Conservation (phyloP, 2,113 vertebrate species). For the Odontesthes bonariensis region DNA sequence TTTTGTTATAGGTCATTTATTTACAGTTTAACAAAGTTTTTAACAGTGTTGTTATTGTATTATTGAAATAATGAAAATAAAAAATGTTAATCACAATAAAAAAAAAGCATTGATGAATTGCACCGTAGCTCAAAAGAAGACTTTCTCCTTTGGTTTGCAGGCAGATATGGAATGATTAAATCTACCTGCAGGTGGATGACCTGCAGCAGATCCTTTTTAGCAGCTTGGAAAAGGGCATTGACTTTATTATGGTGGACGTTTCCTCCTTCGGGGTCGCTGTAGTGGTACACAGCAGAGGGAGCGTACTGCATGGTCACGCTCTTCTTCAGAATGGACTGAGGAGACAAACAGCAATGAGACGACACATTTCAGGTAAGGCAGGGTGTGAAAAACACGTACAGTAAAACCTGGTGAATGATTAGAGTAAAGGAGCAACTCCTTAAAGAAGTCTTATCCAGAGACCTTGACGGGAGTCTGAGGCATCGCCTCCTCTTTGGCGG, state of each 20-base stretch:
- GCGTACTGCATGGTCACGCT: slow-evolving; percentile 83
- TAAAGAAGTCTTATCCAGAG: background rate
- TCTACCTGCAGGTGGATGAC: slow-evolving; percentile 89
- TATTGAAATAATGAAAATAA: too few relatives aligned
- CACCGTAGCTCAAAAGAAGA: too few relatives aligned
- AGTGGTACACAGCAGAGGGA: slow-evolving; percentile 87
- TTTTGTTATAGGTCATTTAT: too few relatives aligned
- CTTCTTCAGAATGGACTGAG: slow-evolving; percentile 89
- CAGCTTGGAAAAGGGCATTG: slow-evolving; percentile 89
- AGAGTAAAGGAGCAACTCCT: background rate
- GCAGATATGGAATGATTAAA: background rate
- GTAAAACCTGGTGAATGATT: background rate
- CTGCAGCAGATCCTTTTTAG: slow-evolving; percentile 91
- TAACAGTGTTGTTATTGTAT: too few relatives aligned
- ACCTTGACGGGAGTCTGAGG: slow-evolving; percentile 68
- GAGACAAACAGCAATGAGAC: slow-evolving; percentile 4
- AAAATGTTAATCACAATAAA: too few relatives aligned
- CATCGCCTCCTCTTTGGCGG: slow-evolving; percentile 68
- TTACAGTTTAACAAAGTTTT: too few relatives aligned
- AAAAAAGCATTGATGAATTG: too few relatives aligned
- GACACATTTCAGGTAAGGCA: background rate
- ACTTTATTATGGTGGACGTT: slow-evolving; percentile 78
- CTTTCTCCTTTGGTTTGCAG: background rate
- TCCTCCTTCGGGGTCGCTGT: slow-evolving; percentile 73
- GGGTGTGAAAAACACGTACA: background rate